Base-by-base conservation (phyloP, 2,113 vertebrate species). In the Rhabdomys dilectus region DNA sequence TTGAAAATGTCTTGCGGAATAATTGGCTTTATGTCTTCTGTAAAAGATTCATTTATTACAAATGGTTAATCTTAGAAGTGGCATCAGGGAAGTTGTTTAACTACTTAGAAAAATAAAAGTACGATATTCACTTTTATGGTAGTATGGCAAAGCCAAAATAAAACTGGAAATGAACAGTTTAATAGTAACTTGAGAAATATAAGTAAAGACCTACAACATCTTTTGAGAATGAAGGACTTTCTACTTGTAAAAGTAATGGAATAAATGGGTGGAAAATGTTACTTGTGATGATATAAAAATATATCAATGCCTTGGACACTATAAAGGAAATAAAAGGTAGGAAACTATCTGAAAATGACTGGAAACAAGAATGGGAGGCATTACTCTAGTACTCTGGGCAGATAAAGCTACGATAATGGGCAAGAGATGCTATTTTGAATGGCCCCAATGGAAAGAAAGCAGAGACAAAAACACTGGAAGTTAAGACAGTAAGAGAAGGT, bases 361-460 rank as follows among this genome's bases (percentile, higher is more conserved):
- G 45, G 11, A 77, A 95, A 94, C 87, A 91, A 92, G 89, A 26
- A 70, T 31, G 21, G 81, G 5, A 90, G 45, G 73, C 60, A 81
- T 70, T 21, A 12, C 72, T 62, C 34, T 45, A 75, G 58, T 84
- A 58, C 51, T 84, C 42, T 45, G 16, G 8, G 12, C 45, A 64
- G 58, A 68, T 36, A 48, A n/a, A 93, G 39, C 24, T 58, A 15
- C 10, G 24, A n/a, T 56, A 66, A 56, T 8, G 62, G 72, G 84
- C 34, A 48, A 5, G 13, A 62, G 48, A 92, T 56, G 31, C 16
- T 91, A 66, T 66, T 60, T 92, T 64, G 70, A 66, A 93, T 53
- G 89, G 62, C 2, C 24, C 15, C 21, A 88, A 85, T 0, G 73
- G 60, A 56, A 95, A 76, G 91, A 84, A 86, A 86, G 11, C 31